Evolutionary conservation across 2,113 vertebrate genomes (phyloP).

Genomic region (Dromaius novaehollandiae): DNA sequence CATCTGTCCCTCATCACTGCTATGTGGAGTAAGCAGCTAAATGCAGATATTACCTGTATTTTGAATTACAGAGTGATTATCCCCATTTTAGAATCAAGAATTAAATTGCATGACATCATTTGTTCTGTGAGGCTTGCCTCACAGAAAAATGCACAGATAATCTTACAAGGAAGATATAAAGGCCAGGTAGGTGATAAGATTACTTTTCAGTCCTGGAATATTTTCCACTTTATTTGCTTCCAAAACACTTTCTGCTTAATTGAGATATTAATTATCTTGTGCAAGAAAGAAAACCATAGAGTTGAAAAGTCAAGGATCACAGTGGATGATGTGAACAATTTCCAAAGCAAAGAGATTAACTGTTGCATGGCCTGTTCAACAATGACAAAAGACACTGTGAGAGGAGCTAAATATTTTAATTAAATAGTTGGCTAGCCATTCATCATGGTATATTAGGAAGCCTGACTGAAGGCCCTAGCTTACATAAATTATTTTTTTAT

Average conservation of each 20-base stretch:
- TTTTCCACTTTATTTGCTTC: background rate
- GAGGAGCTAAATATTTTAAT: background rate
- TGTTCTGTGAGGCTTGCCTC: background rate
- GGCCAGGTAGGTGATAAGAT: background rate
- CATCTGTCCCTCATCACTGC: background rate
- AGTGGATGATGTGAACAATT: background rate
- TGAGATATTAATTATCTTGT: background rate
- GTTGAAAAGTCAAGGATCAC: background rate
- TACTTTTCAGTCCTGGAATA: background rate
- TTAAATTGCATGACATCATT: rapidly evolving
- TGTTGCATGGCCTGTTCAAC: background rate
- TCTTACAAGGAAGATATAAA: background rate
- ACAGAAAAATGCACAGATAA: background rate
- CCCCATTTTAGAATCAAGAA: background rate
- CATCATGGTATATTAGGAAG: background rate
- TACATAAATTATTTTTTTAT: background rate
- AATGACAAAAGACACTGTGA: background rate
- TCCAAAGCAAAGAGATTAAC: background rate
- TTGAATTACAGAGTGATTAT: background rate
- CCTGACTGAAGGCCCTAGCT: background rate
- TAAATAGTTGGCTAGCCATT: background rate
- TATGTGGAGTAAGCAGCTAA: background rate
- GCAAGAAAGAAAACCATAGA: background rate
- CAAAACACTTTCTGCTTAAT: background rate
- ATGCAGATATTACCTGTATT: background rate